Evolutionary conservation across 2,888 invertebrate genomes (phyloP), one percentile per base, ranked within the genome.

Genomic region (Deroplatys truncata): DNA sequence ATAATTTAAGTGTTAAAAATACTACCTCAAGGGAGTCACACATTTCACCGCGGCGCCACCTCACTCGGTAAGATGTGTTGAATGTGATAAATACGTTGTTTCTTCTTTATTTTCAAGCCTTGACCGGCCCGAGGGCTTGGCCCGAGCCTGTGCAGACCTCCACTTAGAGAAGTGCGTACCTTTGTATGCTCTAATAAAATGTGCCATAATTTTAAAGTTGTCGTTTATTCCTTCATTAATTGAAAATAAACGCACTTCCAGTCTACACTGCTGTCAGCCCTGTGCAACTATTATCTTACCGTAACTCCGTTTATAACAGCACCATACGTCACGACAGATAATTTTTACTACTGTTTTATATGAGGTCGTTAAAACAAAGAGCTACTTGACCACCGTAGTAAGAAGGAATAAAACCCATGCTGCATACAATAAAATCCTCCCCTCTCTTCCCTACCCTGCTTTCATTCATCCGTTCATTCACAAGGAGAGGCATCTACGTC

Each of bases 401-500:
- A 43, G 83, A 87, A 83, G 82, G 87, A 87, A 85, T 85, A 85
- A 85, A 85, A 85, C 56, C 28, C 56, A 56, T 72, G 28, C 86
- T n/a, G 86, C 86, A 82, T 31, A 86, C 86, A 86, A 86, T 86
- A 82, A 86, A 86, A 56, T 31, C 29, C 56, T 82, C 82, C 86
- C 86, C 31, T 56, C n/a, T n/a, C 28, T 72, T 28, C 82, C 82
- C 13, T 86, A 82, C 86, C 82, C 29, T 86, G 56, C 86, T 86
- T 86, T 87, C 87, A 87, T 86, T 49, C 86, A 56, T 29, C n/a
- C 86, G 28, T 87, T 87, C 87, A 87, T 87, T 87, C 87, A 87
- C 82, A 82, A 87, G 83, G 7, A 16, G 56, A 72, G 56, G 56
- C 56, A 72, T 72, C 56, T 20, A 72, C 56, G 56, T 72, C 56